Conservation (phyloP, 1,140 invertebrate genomes). For the Drosophila kohkoa region DNA sequence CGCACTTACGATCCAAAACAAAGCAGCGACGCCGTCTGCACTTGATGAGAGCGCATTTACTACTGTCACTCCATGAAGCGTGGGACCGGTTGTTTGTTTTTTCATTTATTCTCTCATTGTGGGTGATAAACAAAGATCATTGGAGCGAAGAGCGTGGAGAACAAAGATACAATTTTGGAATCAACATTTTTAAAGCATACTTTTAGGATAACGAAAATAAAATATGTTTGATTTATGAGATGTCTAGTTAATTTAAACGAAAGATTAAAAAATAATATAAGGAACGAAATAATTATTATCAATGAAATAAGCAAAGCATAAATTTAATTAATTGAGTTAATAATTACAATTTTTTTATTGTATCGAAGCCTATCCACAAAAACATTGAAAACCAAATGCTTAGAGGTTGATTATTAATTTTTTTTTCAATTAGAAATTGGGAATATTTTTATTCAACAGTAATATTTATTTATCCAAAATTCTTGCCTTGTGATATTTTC, state of each 20-base stretch:
- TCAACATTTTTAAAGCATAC: neutral
- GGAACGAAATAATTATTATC: neutral
- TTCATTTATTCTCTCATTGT: neutral
- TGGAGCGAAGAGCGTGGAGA: neutral
- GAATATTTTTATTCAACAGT: no score
- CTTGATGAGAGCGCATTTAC: neutral
- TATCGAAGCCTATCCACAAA: no score
- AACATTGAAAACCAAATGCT: no score
- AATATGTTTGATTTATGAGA: neutral
- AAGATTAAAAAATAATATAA: neutral
- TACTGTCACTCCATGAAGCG: neutral
- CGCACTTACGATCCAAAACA: neutral
- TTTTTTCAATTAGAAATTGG: no score
- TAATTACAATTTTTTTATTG: no score
- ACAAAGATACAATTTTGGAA: neutral
- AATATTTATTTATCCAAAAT: no score
- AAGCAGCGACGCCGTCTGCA: neutral
- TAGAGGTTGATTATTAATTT: no score
- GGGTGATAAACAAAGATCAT: constrained; percentile 4
- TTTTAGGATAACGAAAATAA: neutral
- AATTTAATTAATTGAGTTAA: no score
- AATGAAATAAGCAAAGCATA: no score
- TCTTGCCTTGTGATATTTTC: no score
- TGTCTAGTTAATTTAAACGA: neutral
- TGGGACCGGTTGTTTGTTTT: neutral